Conservation (phyloP, 2,888 invertebrate species). For the Eucriotettix oculatus region DNA sequence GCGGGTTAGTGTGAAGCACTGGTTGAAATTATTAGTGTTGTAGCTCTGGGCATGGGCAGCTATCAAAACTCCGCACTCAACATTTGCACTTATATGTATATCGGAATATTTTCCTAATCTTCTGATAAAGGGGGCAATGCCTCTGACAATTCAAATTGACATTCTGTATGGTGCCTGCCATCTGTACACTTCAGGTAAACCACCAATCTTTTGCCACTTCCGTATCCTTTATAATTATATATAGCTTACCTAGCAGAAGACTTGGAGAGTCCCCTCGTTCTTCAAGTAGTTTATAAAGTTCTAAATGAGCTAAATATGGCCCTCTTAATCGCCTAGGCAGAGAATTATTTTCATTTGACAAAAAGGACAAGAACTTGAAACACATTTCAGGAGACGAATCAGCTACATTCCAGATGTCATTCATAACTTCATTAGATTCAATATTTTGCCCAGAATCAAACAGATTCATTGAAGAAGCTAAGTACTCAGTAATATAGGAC, state of each 20-base stretch:
- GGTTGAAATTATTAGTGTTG: too few relatives aligned
- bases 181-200: too few relatives aligned
- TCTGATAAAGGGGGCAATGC: too few relatives aligned
- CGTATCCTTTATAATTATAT: not conserved
- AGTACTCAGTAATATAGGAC: slow-evolving; percentile 56
- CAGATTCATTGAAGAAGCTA: slow-evolving; percentile 50
- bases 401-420: slow-evolving; percentile 10
- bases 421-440: not conserved
- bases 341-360: slow-evolving; percentile 11
- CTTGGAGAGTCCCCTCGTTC: slow-evolving; percentile 34
- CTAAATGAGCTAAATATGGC: slow-evolving; percentile 69
- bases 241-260: slow-evolving; percentile 24
- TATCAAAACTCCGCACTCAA: too few relatives aligned
- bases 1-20: too few relatives aligned
- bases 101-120: too few relatives aligned
- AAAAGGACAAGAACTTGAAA: slow-evolving; percentile 23
- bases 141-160: too few relatives aligned
- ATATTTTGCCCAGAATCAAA: slow-evolving; percentile 18
- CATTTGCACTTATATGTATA: too few relatives aligned
- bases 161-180: too few relatives aligned
- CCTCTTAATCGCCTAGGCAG: slow-evolving; percentile 37
- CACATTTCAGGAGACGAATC: slow-evolving; percentile 23
- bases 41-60: too few relatives aligned
- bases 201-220: too few relatives aligned
- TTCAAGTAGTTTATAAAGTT: slow-evolving; percentile 47